Evolutionary conservation across 2,113 vertebrate genomes (phyloP), one percentile per base, ranked within the genome.

Genomic region (Fukomys damarensis): DNA sequence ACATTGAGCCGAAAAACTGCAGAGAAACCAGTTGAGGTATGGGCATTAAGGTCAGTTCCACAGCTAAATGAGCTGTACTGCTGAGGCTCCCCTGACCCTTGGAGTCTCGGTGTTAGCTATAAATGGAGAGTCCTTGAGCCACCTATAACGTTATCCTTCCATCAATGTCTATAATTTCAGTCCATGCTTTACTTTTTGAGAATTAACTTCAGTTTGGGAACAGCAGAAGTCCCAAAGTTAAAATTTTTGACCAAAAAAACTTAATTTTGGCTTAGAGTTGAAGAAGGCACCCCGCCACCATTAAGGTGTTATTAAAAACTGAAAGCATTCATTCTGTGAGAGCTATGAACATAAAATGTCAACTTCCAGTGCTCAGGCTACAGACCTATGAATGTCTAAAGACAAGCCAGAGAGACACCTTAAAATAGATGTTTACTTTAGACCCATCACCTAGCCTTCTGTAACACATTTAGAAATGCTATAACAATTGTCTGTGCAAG

Each of bases 181-280:
- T 86, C 66, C 46, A 56, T 43, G 41, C 59, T 93, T 89, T 82
- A 41, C 61, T 82, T 91, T 49, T 77, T 66, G 38, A 96, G 30
- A 91, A 96, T 86, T 66, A 7, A 65, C 66, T 91, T 86, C 79
- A 41, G 26, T 66, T 93, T 94, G 0, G 58, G 32, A 93, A 61
- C 24, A 58, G 54, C 82, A 93, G 1, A 52, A 6, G 16, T 70
- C 52, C 89, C 65, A 28, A 86, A 83, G 54, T 56, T 54, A 56
- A 93, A 95, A 89, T 0, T 54, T 56, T 92, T 68, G 41, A 94
- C 72, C 72, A 65, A 74, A 32, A 32, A 32, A 66, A n/a, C n/a
- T 54, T 30, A 89, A 86, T 54, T 35, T 4, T 76, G 32, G 6
- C 52, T 94, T 86, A 88, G 41, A 82, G 30, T 26, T 38, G 24